Evolutionary conservation across 2,113 vertebrate species (phyloP).

Genomic region (Cranoglanis bouderius): DNA sequence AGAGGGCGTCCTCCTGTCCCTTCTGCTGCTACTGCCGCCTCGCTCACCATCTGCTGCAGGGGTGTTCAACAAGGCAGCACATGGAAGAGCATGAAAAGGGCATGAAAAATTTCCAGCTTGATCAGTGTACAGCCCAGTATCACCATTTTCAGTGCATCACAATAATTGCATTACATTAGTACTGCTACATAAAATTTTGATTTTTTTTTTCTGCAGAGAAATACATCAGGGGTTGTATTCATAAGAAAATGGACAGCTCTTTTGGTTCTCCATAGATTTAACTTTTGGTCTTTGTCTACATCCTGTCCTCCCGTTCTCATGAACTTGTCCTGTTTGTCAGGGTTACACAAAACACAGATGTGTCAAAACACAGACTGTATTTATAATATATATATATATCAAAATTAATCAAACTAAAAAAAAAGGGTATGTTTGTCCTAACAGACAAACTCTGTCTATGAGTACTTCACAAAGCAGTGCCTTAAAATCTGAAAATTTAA

Average conservation of each 20-base stretch:
- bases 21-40: conserved; percentile 21
- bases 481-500: background rate
- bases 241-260: background rate
- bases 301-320: background rate
- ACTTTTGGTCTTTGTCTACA: background rate
- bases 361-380: background rate
- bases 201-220: background rate
- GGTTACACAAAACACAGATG: conserved; percentile 41
- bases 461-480: background rate
- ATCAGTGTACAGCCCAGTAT: background rate
- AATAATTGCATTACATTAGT: background rate
- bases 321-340: conserved; percentile 30
- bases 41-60: conserved; percentile 31
- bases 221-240: background rate
- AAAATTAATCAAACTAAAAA: too few species aligned
- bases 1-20: conserved; percentile 56
- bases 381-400: too few species aligned
- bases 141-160: background rate
- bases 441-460: background rate
- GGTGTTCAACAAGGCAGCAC: conserved; percentile 7
- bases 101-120: background rate
- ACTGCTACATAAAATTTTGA: background rate
- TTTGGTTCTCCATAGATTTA: background rate
- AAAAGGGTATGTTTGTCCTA: background rate
- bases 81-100: background rate